These are phyloP conservation scores for Drosophila mimica DNA, from an alignment of 2,888 invertebrate species.

Conservation along the genomic window DNA sequence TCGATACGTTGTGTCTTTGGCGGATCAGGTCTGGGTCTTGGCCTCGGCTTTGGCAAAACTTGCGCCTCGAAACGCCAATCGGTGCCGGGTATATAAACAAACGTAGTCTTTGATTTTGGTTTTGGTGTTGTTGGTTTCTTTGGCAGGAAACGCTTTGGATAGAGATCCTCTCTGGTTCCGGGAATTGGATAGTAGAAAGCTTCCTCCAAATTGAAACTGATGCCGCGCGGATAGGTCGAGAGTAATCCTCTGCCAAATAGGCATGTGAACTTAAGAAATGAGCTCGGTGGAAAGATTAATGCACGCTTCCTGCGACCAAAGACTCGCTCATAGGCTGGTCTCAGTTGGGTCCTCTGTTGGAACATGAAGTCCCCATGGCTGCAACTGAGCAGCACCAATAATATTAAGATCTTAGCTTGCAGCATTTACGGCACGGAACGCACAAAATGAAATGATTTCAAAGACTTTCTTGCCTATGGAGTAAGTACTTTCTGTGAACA, in stretches of 20 bases:
- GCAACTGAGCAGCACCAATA: constrained; percentile 37
- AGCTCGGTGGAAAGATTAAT: constrained; percentile 78
- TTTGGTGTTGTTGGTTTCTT: constrained; percentile 69
- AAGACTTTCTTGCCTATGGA: constrained; percentile 13
- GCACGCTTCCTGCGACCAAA: constrained; percentile 79
- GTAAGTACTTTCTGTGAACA: constrained; percentile 52
- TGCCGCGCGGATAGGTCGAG: constrained; percentile 75
- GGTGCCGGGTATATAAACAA: constrained; percentile 79
- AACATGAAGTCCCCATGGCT: constrained; percentile 2
- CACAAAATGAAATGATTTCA: constrained; percentile 28
- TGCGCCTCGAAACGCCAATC: constrained; percentile 76
- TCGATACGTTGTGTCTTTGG: constrained; percentile 71
- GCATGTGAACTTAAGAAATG: constrained; percentile 78
- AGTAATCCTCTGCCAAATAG: constrained; percentile 72
- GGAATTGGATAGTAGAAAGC: constrained; percentile 81
- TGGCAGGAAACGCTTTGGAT: constrained; percentile 74
- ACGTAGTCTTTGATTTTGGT: constrained; percentile 52
- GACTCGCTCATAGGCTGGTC: constrained; percentile 31
- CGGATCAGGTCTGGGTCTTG: constrained; percentile 3
- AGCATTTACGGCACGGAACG: constrained; percentile 44
- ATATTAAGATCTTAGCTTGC: constrained; percentile 32
- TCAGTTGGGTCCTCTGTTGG: constrained; percentile 27
- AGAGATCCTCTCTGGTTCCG: constrained; percentile 71
- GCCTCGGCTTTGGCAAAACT: constrained; percentile 51
- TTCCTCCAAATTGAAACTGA: constrained; percentile 74